Evolutionary conservation across 2,797 vertebrate species (phyloP).

Genomic region (Holocentrus rufus): DNA sequence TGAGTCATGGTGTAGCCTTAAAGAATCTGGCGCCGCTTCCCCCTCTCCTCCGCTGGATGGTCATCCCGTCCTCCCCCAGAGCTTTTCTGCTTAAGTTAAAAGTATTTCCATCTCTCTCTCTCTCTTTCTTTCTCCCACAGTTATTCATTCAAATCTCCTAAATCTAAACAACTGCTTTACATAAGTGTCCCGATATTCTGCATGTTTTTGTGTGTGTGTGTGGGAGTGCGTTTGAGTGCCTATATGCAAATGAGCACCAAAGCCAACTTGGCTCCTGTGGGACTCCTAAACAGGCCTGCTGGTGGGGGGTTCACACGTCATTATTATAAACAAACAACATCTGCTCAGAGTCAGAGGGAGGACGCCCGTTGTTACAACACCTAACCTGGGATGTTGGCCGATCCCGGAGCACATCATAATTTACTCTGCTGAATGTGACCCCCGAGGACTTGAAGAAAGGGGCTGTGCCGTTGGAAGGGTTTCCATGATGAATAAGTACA

Average conservation of each 20-base stretch:
- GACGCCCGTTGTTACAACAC: not conserved
- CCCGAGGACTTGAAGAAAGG: constrained; percentile 10
- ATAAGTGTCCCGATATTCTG: constrained; percentile 31
- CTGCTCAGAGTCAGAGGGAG: not conserved
- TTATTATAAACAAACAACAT: constrained; percentile 26
- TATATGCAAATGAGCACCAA: not conserved
- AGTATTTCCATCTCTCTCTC: constrained; percentile 31
- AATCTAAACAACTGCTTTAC: constrained; percentile 52
- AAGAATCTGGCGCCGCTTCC: constrained; percentile 60
- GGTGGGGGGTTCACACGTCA: constrained; percentile 4
- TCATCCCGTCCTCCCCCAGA: constrained; percentile 53
- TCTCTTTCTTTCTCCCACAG: constrained; percentile 23
- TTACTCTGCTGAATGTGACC: constrained; percentile 10
- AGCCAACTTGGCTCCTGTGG: not conserved
- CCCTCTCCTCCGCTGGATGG: constrained; percentile 30
- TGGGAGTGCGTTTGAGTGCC: constrained; percentile 2
- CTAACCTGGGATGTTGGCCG: not conserved
- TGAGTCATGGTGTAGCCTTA: constrained; percentile 70
- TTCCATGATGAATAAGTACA: constrained; percentile 13
- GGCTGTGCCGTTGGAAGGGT: constrained; percentile 3
- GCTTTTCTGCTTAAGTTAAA: constrained; percentile 31
- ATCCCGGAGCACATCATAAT: constrained; percentile 20
- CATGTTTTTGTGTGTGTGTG: constrained; percentile 6
- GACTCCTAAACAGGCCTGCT: not conserved
- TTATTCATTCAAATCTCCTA: no score